Conservation (phyloP, 2,888 invertebrate genomes). For the Pediacus dermestoides region DNA sequence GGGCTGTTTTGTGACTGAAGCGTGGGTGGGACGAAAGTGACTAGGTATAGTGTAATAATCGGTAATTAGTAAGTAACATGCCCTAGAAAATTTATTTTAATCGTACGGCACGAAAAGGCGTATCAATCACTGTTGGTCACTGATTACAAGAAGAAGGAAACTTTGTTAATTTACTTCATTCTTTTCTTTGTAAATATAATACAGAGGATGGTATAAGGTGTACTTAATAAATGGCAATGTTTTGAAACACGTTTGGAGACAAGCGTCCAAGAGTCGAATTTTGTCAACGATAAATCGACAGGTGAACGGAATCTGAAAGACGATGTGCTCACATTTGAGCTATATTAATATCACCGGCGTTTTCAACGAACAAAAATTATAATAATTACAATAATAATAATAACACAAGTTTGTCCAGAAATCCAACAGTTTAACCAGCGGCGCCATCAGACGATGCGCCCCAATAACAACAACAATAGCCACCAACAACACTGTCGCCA, state of each 20-base stretch:
- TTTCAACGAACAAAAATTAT: slow-evolving; percentile 34
- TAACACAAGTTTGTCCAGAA: slow-evolving; percentile 42
- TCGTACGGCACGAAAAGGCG: slow-evolving; percentile 35
- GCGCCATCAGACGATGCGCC: slow-evolving; percentile 22
- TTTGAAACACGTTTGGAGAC: slow-evolving; percentile 28
- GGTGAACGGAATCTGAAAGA: slow-evolving; percentile 43
- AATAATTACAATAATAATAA: slow-evolving; percentile 29
- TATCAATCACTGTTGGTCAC: slow-evolving; percentile 37
- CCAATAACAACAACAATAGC: neutral
- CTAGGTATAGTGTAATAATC: too few relatives aligned
- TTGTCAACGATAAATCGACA: slow-evolving; percentile 30
- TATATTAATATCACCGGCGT: slow-evolving; percentile 44
- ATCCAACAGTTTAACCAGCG: slow-evolving; percentile 41
- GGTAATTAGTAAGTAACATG: slow-evolving; percentile 21
- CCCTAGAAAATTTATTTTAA: too few relatives aligned
- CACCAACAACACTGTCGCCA: too few relatives aligned
- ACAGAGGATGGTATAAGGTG: slow-evolving; percentile 25
- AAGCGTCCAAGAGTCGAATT: slow-evolving; percentile 26
- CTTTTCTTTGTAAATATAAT: slow-evolving; percentile 20
- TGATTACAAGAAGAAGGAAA: slow-evolving; percentile 27
- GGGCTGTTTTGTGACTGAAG: too few relatives aligned
- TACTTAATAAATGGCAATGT: slow-evolving; percentile 28
- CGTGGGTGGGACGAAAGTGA: too few relatives aligned
- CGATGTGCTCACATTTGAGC: slow-evolving; percentile 41
- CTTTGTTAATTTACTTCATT: slow-evolving; percentile 11